Percentiles rank a stretch among this genome's conserved stretches.
Evolutionary conservation across 2,888 invertebrate species (phyloP).

Genomic region (Eilema caniola): DNA sequence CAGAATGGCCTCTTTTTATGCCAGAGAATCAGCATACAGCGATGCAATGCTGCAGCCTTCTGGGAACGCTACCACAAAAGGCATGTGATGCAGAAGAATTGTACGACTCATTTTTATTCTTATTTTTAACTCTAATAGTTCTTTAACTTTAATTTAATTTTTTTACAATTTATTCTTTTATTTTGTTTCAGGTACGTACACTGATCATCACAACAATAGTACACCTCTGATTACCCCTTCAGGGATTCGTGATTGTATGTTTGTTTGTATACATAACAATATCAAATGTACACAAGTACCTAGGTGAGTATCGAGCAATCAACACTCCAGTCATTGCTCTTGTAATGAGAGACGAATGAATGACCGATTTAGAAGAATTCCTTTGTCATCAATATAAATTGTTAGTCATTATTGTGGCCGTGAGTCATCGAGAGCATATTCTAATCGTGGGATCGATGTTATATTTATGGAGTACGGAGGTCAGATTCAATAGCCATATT

Average conservation of each 20-base stretch:
- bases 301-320: not conserved
- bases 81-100: too few species aligned
- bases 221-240: too few species aligned
- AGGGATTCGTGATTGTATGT: too few species aligned
- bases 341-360: conserved; percentile 18
- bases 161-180: not conserved
- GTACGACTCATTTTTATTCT: too few species aligned
- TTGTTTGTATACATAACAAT: too few species aligned
- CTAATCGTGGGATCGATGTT: conserved; percentile 16
- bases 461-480: conserved; percentile 5
- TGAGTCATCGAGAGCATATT: conserved; percentile 39
- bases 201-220: not conserved
- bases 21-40: too few species aligned
- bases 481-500: conserved; percentile 8
- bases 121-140: too few species aligned
- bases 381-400: conserved; percentile 52
- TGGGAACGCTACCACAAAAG: too few species aligned
- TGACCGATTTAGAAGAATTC: conserved; percentile 32
- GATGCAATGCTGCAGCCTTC: too few species aligned
- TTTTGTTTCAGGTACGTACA: conserved; percentile 43
- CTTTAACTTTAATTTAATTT: too few species aligned
- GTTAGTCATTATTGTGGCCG: conserved; percentile 18
- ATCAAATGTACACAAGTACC: too few species aligned
- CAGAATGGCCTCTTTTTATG: too few species aligned
- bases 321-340: conserved; percentile 9